Evolutionary conservation across 2,113 vertebrate genomes (phyloP).

Genomic region (Proterorhinus semilunaris): DNA sequence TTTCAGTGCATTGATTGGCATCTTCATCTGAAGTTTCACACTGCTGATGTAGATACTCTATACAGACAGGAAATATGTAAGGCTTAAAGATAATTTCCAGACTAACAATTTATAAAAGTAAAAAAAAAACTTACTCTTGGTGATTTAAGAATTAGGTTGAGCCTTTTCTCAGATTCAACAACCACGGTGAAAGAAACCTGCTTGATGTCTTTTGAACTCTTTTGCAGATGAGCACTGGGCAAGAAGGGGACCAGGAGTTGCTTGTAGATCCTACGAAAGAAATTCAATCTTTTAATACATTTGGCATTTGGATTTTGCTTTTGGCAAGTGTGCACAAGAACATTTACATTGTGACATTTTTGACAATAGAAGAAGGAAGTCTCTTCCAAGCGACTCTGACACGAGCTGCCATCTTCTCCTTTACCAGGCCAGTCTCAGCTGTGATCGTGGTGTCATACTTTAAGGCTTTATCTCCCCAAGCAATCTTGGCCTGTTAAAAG

Average conservation of each 20-base stretch:
- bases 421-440: conserved; percentile 75
- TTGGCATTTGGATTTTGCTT: neutral
- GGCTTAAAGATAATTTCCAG: neutral
- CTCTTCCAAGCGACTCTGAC: conserved; percentile 68
- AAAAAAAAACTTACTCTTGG: conserved; percentile 62
- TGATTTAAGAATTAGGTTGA: conserved; percentile 71
- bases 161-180: conserved; percentile 60
- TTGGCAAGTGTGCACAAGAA: neutral
- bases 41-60: conserved; percentile 73
- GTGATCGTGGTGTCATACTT: conserved; percentile 63
- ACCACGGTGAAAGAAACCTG: conserved; percentile 68
- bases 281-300: neutral
- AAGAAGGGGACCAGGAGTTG: conserved; percentile 60
- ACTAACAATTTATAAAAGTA: neutral
- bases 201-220: conserved; percentile 58
- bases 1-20: conserved; percentile 66
- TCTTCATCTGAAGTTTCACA: conserved; percentile 68
- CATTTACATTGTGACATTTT: neutral
- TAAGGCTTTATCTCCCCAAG: conserved; percentile 75
- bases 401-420: conserved; percentile 69
- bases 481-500: conserved; percentile 59
- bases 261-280: conserved; percentile 61
- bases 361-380: neutral
- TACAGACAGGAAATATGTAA: conserved; percentile 16
- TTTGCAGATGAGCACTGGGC: conserved; percentile 49